Evolutionary conservation across 2,888 invertebrate species (phyloP).

Genomic region (Andrena bicolor): DNA sequence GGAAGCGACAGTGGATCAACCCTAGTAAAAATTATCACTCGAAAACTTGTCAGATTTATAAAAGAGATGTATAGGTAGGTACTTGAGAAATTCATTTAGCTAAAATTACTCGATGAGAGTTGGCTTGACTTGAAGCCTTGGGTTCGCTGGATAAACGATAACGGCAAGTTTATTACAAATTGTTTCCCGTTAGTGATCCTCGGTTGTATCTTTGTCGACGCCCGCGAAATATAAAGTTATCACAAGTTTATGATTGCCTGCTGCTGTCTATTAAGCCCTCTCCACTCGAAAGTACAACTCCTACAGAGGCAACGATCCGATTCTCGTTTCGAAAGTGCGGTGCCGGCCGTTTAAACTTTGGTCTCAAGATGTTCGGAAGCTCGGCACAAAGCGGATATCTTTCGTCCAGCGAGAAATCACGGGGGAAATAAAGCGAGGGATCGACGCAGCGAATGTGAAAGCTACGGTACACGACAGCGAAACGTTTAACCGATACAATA

Average conservation of each 20-base stretch:
- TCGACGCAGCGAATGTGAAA: constrained; percentile 1
- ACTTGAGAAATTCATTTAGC: too few species aligned
- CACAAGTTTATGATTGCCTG: constrained; percentile 56
- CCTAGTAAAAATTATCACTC: constrained; percentile 13
- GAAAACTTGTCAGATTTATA: neutral
- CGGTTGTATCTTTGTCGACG: constrained; percentile 57
- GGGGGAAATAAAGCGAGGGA: constrained; percentile 41
- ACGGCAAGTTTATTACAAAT: constrained; percentile 11
- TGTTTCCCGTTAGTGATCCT: constrained; percentile 53
- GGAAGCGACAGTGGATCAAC: constrained; percentile 26
- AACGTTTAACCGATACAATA: neutral
- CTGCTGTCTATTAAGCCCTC: constrained; percentile 25
- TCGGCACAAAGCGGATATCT: constrained; percentile 2
- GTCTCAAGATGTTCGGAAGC: constrained; percentile 30
- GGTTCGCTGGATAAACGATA: neutral
- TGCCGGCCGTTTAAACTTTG: constrained; percentile 61
- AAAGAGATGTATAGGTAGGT: too few species aligned
- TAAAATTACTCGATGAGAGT: neutral
- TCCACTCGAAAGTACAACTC: neutral
- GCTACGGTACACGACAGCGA: constrained; percentile 29
- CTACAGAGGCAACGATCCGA: constrained; percentile 22
- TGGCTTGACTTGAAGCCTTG: neutral
- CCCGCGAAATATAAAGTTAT: constrained; percentile 65
- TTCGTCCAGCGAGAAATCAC: constrained; percentile 12
- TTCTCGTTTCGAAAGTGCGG: constrained; percentile 31